Evolutionary conservation across 2,888 invertebrate genomes (phyloP), one percentile per base, ranked within the genome.

Genomic region (Lochmaea crataegi): DNA sequence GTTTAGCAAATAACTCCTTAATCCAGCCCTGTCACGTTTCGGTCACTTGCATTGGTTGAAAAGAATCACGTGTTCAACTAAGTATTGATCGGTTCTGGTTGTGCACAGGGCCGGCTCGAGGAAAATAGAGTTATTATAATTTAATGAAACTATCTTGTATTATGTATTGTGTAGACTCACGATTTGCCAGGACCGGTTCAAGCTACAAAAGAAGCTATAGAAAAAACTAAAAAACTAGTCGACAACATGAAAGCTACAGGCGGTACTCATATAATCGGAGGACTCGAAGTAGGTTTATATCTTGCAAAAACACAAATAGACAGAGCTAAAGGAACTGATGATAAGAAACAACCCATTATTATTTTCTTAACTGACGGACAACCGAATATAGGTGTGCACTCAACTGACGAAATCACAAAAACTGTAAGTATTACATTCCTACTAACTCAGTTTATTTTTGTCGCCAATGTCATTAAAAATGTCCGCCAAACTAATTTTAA

Each of bases 331-430:
- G 71, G 75, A 41, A 57, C 61, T 7, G 57, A 18, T 71, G 64
- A 75, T 16, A 75, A 69, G n/a, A 74, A 26, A 38, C 68, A 68
- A 84, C 90, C 92, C 0, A 89, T 92, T 65, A 89, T 92, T 57
- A 89, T 92, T 63, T 92, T 92, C 87, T 84, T 92, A 75, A 92
- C 92, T 0, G 91, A 92, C 84, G 92, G 92, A 57, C 90, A 91
- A 79, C 90, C 92, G 5, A 92, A 91, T 3, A 89, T 90, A 1
- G 90, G 90, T 9, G 87, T 88, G 78, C 88, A 88, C 90, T 85
- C 87, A 78, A 84, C 89, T 2, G 85, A 86, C 2, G 87, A 87
- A 75, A 90, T 91, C 10, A 66, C 66, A 3, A 14, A 63, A 18
- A 41, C 12, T 2, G 73, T 73, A 73, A 41, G 73, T 71, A n/a